Percentiles rank a stretch among this genome's conserved stretches.
Conservation (phyloP, 1,140 invertebrate species). For the Drosophila ogumai region DNA sequence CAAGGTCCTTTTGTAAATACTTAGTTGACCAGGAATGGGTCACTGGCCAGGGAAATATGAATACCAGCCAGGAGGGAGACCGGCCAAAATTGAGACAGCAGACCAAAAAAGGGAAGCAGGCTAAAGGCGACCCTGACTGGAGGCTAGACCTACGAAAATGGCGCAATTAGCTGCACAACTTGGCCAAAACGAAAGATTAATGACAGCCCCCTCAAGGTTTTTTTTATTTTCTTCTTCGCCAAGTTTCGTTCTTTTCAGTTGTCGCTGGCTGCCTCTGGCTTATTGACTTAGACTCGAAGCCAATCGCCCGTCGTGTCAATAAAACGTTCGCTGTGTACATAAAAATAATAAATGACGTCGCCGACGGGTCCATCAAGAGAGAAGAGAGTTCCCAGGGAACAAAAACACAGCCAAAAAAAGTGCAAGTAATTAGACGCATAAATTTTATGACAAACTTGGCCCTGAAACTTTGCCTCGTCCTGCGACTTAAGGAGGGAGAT, state of each 20-base stretch:
- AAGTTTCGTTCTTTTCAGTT: conserved; percentile 48
- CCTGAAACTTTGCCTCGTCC: conserved; percentile 10
- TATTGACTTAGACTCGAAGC: conserved; percentile 60
- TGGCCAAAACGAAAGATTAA: conserved; percentile 70
- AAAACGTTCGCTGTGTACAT: conserved; percentile 71
- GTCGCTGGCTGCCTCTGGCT: conserved; percentile 42
- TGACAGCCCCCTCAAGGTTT: conserved; percentile 40
- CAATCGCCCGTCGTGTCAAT: conserved; percentile 67
- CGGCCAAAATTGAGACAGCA: conserved; percentile 24
- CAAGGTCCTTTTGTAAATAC: conserved; percentile 52
- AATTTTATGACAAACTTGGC: conserved; percentile 66
- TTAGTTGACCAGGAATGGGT: conserved; percentile 24
- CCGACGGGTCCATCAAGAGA: conserved; percentile 47
- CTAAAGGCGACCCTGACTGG: conserved; percentile 50
- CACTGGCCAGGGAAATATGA: conserved; percentile 41
- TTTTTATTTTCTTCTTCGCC: conserved; percentile 22
- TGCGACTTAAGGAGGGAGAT: not conserved
- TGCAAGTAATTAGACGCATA: conserved; percentile 75
- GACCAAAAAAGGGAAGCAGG: conserved; percentile 7
- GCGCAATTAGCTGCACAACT: conserved; percentile 79
- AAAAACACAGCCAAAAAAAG: conserved; percentile 35
- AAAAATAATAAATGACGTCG: conserved; percentile 78
- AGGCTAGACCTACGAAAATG: conserved; percentile 63
- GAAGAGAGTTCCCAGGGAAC: not conserved
- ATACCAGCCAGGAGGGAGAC: conserved; percentile 2